Evolutionary conservation across 23 tunicate genomes (phyloP), one percentile per base, ranked within the genome.

Genomic region (Phallusia fumigata): DNA sequence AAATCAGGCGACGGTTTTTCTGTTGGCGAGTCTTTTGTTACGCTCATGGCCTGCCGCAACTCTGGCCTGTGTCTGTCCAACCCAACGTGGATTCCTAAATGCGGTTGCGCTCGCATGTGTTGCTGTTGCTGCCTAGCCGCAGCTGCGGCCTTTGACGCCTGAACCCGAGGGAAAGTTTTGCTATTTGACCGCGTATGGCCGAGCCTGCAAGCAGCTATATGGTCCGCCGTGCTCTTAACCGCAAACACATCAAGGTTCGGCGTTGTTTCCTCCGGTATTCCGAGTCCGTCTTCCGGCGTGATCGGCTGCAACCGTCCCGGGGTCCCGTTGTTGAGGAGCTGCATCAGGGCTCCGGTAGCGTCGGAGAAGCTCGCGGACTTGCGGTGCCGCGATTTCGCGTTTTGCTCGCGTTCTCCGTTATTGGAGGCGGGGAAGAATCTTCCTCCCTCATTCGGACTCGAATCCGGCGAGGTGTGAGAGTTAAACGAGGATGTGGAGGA

Each of bases 61-160:
- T 90, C 95, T 5, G 95, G 95, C 0, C 95, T 76, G 21, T 90
- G 95, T 81, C 85, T 90, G 82, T 90, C 95, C 40, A 85, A 31
- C 11, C 74, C 83, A 18, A 89, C 78, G 79, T 65, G 76, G 6
- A 85, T 65, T 13, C 95, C 89, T 45, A 90, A 81, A 50, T 90
- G 95, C 22, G 95, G 95, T 74, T 90, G 95, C 30, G 95, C 95
- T 33, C 95, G 80, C 0, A 85, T 81, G 76, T 90, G 95, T 22
- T 75, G 83, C 79, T 90, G 89, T 30, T 78, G 72, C 15, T 72
- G 75, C 1, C 73, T 79, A 13, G 69, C 69, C 26, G 69, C 69
- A 13, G 69, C 69, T 22, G 33, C 30, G 31, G 52, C 22, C 81
- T 77, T 87, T 13, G 88, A 80, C 30, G 34, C 82, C 32, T 84